These are phyloP conservation scores for Parauchenoglanis punctatus DNA, from an alignment of 2,797 vertebrate species.

Conservation along the genomic window DNA sequence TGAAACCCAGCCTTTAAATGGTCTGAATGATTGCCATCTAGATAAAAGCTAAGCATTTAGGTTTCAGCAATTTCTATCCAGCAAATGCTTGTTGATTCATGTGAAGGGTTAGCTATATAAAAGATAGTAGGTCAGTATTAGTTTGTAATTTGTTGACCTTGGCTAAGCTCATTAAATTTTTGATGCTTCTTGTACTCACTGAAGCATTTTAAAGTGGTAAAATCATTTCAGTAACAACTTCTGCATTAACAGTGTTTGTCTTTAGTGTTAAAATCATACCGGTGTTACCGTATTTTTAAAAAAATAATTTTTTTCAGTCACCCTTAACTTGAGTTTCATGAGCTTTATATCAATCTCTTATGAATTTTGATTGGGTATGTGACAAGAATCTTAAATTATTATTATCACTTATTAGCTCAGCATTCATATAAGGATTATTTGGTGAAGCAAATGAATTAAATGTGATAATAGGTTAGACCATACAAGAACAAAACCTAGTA, in stretches of 20 bases:
- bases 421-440: background rate
- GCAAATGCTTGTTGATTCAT: background rate
- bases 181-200: background rate
- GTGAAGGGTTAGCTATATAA: background rate
- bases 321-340: background rate
- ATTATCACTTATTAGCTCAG: background rate
- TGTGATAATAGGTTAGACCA: background rate
- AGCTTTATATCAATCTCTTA: background rate
- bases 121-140: background rate
- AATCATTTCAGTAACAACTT: background rate
- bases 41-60: background rate
- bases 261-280: background rate
- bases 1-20: background rate
- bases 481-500: no score
- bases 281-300: background rate
- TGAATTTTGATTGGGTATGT: background rate
- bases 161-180: background rate
- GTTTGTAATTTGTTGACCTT: conserved; percentile 21
- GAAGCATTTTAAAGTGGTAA: background rate
- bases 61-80: background rate
- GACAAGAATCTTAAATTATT: background rate
- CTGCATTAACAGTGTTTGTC: background rate
- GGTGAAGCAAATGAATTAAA: background rate
- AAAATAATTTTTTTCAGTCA: background rate
- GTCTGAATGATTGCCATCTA: background rate